phyloP scores from a whole-genome alignment of 2,888 invertebrate species.

The Apantesis nais region DNA sequence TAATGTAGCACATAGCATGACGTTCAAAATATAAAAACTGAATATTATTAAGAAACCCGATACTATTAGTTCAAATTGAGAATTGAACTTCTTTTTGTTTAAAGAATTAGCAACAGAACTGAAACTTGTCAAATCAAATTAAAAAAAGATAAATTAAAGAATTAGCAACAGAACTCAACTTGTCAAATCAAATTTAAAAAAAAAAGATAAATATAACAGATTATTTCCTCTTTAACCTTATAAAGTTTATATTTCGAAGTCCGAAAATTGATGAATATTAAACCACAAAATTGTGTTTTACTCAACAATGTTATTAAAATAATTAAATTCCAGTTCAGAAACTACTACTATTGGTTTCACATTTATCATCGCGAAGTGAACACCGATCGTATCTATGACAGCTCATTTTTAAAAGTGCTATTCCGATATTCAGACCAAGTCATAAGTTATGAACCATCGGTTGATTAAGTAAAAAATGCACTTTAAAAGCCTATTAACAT shows the following conservation, averaged over 20 bases:
- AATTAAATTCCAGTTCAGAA: slow-evolving; percentile 4
- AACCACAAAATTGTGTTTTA: background rate
- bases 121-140: too few species aligned
- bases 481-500: background rate
- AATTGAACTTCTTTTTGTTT: too few species aligned
- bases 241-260: background rate
- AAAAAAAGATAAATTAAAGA: too few species aligned
- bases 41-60: too few species aligned
- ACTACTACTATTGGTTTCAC: slow-evolving; percentile 28
- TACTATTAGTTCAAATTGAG: too few species aligned
- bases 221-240: background rate
- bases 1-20: too few species aligned
- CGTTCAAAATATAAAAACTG: too few species aligned
- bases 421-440: slow-evolving; percentile 21
- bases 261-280: background rate
- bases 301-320: background rate
- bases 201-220: background rate
- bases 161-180: too few species aligned
- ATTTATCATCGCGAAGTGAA: slow-evolving; percentile 39
- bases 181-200: background rate
- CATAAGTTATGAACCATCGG: slow-evolving; percentile 11
- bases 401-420: slow-evolving; percentile 43
- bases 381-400: slow-evolving; percentile 32
- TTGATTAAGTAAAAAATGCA: slow-evolving; percentile 27
- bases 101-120: too few species aligned